Evolutionary conservation across 2,888 invertebrate species (phyloP).

Genomic region (Tipula vernalis): DNA sequence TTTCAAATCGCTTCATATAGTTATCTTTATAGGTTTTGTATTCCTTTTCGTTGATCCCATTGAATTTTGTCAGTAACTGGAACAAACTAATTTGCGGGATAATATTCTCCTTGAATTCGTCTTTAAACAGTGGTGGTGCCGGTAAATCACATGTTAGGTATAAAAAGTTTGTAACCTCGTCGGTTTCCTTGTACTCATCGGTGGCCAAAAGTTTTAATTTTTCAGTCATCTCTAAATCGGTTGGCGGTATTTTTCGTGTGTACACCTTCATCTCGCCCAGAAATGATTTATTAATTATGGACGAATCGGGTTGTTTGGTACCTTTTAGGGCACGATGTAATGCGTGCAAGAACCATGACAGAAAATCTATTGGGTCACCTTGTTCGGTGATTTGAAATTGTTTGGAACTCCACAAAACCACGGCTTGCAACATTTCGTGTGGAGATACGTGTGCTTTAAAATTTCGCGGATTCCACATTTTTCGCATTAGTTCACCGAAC

Average conservation of each 20-base stretch:
- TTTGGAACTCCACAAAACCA: slow-evolving; percentile 93
- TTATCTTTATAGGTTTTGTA: slow-evolving; percentile 99
- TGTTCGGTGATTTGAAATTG: slow-evolving; percentile 97
- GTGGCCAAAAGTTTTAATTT: slow-evolving; percentile 64
- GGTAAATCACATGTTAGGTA: slow-evolving; percentile 97
- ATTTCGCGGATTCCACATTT: slow-evolving; percentile 97
- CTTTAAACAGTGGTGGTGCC: slow-evolving; percentile 92
- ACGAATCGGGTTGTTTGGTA: slow-evolving; percentile 73
- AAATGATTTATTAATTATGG: slow-evolving; percentile 84
- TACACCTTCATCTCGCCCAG: slow-evolving; percentile 82
- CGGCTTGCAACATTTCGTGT: slow-evolving; percentile 99
- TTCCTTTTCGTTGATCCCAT: slow-evolving; percentile 89
- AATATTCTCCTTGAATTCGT: slow-evolving; percentile 95
- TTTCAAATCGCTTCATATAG: slow-evolving; percentile 91
- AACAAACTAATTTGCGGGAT: slow-evolving; percentile 94
- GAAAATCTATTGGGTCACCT: slow-evolving; percentile 94
- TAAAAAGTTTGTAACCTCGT: slow-evolving; percentile 85
- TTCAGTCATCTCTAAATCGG: slow-evolving; percentile 82
- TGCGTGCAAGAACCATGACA: slow-evolving; percentile 97
- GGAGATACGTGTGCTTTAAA: slow-evolving; percentile 99
- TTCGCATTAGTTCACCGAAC: slow-evolving; percentile 91
- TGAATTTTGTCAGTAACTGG: slow-evolving; percentile 89
- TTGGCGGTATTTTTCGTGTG: slow-evolving; percentile 84
- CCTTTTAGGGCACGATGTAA: slow-evolving; percentile 90
- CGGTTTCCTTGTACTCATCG: slow-evolving; percentile 76